Evolutionary conservation across 2,113 vertebrate genomes (phyloP).

Genomic region (Carollia perspicillata): DNA sequence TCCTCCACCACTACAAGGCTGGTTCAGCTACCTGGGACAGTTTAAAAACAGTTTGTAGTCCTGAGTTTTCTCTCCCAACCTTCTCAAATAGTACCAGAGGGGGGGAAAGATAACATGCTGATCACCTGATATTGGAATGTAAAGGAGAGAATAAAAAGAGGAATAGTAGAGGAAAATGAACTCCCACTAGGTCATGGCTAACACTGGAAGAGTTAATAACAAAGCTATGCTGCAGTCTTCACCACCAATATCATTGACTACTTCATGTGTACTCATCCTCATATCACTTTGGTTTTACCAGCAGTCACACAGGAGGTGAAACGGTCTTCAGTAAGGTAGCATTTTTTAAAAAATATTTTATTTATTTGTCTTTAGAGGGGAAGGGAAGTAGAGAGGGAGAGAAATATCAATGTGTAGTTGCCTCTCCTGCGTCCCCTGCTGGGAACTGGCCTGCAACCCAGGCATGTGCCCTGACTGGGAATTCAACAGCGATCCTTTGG

Average conservation of each 20-base stretch:
- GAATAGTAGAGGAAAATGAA: background rate
- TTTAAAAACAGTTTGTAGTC: background rate
- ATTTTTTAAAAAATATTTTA: too few species aligned
- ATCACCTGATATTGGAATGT: background rate
- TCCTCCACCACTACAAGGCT: background rate
- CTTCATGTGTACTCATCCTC: background rate
- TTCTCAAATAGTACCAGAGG: background rate
- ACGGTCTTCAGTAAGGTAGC: background rate
- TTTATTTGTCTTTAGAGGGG: too few species aligned
- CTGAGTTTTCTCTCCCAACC: background rate
- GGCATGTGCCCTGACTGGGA: too few species aligned
- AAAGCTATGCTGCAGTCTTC: background rate
- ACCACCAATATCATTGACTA: background rate
- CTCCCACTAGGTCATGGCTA: background rate
- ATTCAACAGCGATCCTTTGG: too few species aligned
- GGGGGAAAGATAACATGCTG: background rate
- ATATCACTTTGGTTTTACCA: background rate
- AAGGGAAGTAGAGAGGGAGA: too few species aligned
- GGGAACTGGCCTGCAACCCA: too few species aligned
- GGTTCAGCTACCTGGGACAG: background rate
- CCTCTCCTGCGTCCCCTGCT: too few species aligned
- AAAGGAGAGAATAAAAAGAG: background rate
- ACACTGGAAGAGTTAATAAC: background rate
- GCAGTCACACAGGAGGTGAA: background rate
- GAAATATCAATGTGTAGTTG: too few species aligned